These are phyloP conservation scores for Calameuta pallipes DNA, from an alignment of 2,888 invertebrate genomes.

Conservation along the genomic window DNA sequence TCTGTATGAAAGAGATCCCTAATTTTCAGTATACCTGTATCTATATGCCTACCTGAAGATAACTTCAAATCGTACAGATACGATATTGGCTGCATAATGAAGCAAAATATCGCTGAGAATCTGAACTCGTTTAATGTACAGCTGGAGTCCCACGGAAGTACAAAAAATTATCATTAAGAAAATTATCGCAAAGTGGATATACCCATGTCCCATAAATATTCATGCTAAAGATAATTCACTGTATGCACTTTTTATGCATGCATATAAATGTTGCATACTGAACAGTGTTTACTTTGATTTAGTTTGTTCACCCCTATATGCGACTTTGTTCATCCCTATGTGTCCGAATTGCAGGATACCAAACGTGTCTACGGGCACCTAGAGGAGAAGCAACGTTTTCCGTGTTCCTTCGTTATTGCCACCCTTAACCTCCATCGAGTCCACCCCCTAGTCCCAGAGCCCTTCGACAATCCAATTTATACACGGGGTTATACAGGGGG, in stretches of 20 bases:
- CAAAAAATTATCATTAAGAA: neutral
- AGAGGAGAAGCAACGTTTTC: neutral
- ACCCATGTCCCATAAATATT: neutral
- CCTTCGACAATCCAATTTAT: slow-evolving; percentile 63
- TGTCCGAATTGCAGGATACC: neutral
- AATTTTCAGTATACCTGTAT: neutral
- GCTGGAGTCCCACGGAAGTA: neutral
- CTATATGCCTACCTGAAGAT: neutral
- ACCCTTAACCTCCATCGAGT: slow-evolving; percentile 21
- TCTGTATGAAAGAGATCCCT: neutral
- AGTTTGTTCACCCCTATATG: neutral
- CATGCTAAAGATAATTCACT: neutral
- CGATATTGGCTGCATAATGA: neutral
- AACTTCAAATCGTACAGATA: neutral
- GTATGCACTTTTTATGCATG: neutral
- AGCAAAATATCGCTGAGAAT: neutral
- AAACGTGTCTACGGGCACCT: neutral
- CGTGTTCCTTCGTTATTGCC: slow-evolving; percentile 12
- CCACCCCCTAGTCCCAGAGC: slow-evolving; percentile 42
- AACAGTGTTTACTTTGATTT: neutral
- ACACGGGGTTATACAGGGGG: slow-evolving; percentile 58
- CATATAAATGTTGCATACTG: neutral
- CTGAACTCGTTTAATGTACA: neutral
- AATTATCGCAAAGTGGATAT: neutral
- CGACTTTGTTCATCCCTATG: neutral